Evolutionary conservation across 2,888 invertebrate species (phyloP).

Genomic region (Megaustenia siamemsis): DNA sequence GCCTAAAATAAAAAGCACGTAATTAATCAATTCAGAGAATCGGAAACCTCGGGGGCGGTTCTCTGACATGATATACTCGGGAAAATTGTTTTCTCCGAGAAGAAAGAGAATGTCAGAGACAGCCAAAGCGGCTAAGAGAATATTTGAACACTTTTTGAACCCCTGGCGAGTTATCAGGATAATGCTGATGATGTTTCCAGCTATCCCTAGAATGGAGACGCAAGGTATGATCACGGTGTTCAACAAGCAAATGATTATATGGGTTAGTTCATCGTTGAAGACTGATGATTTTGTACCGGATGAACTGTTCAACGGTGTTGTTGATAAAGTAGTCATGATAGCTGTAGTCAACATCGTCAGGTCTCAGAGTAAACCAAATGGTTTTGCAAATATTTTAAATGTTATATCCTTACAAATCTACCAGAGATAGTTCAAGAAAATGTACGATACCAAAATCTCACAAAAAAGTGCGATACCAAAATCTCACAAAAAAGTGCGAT

Average conservation of each 20-base stretch:
- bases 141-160: slow-evolving; percentile 9
- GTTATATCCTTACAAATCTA: too few relatives aligned
- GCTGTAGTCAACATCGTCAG: too few relatives aligned
- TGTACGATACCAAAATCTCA: too few relatives aligned
- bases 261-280: neutral
- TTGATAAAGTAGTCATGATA: too few relatives aligned
- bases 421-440: too few relatives aligned
- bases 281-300: too few relatives aligned
- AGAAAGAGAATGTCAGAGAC: slow-evolving; percentile 9
- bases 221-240: neutral
- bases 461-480: too few relatives aligned
- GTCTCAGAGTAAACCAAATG: too few relatives aligned
- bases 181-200: slow-evolving; percentile 15
- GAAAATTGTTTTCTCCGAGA: neutral
- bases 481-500: too few relatives aligned
- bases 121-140: neutral
- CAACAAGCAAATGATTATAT: neutral
- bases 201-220: neutral
- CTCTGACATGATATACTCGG: neutral
- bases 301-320: too few relatives aligned
- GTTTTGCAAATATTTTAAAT: too few relatives aligned
- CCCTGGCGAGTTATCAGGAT: neutral
- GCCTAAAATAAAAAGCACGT: neutral
- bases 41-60: neutral
- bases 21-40: slow-evolving; percentile 3